Evolutionary conservation across 2,888 invertebrate genomes (phyloP), one percentile per base, ranked within the genome.

Genomic region (Dermolepida albohirtum): DNA sequence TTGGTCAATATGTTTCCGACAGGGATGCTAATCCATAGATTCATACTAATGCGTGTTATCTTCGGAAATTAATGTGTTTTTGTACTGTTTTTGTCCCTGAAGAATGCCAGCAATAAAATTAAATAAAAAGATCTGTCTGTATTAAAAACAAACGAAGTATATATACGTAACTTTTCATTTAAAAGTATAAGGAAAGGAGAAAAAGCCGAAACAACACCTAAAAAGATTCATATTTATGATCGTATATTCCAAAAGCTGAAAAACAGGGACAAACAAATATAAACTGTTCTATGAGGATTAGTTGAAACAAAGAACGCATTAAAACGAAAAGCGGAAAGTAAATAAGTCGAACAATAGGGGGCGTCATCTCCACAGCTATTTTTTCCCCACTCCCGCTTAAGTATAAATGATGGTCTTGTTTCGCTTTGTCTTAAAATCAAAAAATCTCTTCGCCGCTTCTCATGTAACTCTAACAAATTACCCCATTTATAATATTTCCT

Each of bases 401-500:
- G 54, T 54, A 54, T 54, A 54, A 54, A 54, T 54, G 54, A 54
- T 54, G 54, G 54, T 10, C 40, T 16, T 54, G 54, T 54, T 54
- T 54, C 54, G 54, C 54, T 54, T 40, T 54, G 54, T 54, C 54
- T 54, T 39, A 16, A 54, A 54, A 54, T 54, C 54, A 54, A 54
- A 54, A 54, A 54, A 54, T 54, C 54, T 54, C 54, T 54, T 54
- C 40, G 54, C 40, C 40, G 40, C 40, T 54, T 40, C 54, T 54
- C 40, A 40, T 54, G 54, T 54, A 54, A 40, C 54, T 54, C 54
- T 54, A 54, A 54, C 54, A 54, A 54, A 54, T 54, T 54, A 54
- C 54, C 54, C 40, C 54, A 54, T 54, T 54, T 39, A 41, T 54
- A 54, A 54, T 54, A 54, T 54, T 54, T 54, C 22, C 54, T 40